Percentiles rank a stretch among this genome's conserved stretches.
Conservation (phyloP, 1,140 invertebrate genomes). For the Muscidifurax raptorellus region DNA sequence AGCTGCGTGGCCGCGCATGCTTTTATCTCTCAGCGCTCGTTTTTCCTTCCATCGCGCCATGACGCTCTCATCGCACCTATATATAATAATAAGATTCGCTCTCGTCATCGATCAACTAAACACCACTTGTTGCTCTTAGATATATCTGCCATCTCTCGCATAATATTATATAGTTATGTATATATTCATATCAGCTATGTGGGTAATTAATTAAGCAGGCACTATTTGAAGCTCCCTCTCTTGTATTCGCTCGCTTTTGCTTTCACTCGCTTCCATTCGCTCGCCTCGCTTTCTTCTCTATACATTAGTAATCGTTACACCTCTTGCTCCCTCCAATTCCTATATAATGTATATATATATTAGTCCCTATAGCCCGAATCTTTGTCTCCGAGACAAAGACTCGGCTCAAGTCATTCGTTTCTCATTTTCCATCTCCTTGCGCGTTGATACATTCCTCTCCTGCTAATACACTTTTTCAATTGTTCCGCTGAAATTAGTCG, state of each 20-base stretch:
- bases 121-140: slow-evolving; percentile 43
- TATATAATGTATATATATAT: not conserved
- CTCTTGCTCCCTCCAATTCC: not conserved
- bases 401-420: not conserved
- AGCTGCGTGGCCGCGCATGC: too few relatives aligned
- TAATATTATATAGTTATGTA: slow-evolving; percentile 48
- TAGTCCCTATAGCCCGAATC: not conserved
- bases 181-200: slow-evolving; percentile 51
- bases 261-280: not conserved
- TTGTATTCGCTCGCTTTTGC: slow-evolving; percentile 48
- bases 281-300: slow-evolving; percentile 1
- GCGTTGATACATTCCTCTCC: not conserved
- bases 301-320: slow-evolving; percentile 1
- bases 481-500: not conserved
- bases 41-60: not conserved
- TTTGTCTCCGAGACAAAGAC: not conserved
- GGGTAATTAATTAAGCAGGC: slow-evolving; percentile 71
- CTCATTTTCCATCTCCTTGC: not conserved
- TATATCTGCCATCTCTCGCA: slow-evolving; percentile 48
- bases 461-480: not conserved
- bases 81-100: not conserved
- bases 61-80: not conserved
- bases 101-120: slow-evolving; percentile 55
- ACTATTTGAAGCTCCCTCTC: slow-evolving; percentile 73
- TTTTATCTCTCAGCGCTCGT: not conserved